Evolutionary conservation across 2,888 invertebrate species (phyloP).

Genomic region (Xestia xanthographa): DNA sequence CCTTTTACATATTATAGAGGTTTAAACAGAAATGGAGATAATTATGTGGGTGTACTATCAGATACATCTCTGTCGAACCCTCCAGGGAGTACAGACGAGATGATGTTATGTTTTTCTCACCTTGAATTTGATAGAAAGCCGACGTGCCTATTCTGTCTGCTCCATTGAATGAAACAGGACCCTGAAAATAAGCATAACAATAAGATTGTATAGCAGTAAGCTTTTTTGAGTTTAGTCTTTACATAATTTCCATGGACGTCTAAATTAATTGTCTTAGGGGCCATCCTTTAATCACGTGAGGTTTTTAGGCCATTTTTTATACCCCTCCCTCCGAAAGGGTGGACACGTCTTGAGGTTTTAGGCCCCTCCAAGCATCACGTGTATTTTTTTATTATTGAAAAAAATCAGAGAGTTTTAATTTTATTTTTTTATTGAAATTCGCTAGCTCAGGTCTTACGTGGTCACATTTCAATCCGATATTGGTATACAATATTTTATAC

Average conservation of each 20-base stretch:
- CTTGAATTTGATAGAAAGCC: conserved; percentile 96
- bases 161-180: conserved; percentile 96
- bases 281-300: too few species aligned
- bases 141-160: conserved; percentile 97
- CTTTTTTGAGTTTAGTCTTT: not conserved
- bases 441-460: too few species aligned
- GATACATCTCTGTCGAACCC: not conserved
- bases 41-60: not conserved
- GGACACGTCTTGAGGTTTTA: too few species aligned
- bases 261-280: not conserved
- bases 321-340: too few species aligned
- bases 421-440: too few species aligned
- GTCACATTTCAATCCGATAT: not conserved
- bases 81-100: not conserved
- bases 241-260: not conserved
- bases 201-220: not conserved
- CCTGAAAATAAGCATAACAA: conserved; percentile 89
- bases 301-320: too few species aligned
- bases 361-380: too few species aligned
- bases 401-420: too few species aligned
- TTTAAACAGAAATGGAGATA: not conserved
- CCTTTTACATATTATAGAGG: not conserved
- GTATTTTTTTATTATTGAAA: too few species aligned
- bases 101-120: conserved; percentile 70
- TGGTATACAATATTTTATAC: not conserved